A percentile compares a stretch with the other conserved stretches of the same genome.
phyloP scores from a whole-genome alignment of 1,140 invertebrate species.

The Melitaea cinxia region DNA sequence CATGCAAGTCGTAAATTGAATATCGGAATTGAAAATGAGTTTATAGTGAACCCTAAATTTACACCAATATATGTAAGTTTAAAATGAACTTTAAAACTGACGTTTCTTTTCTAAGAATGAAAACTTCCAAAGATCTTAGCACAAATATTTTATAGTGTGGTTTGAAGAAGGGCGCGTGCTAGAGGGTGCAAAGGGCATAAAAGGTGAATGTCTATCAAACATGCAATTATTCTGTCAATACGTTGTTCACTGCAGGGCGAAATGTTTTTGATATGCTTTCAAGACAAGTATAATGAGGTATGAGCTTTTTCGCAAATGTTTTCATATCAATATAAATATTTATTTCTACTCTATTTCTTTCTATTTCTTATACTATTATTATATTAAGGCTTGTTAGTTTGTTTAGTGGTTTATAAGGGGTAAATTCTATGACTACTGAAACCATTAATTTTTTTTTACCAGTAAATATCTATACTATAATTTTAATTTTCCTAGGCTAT shows the following conservation, averaged over 20 bases:
- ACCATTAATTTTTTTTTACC: too few species aligned
- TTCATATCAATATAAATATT: too few species aligned
- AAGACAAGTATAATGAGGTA: neutral
- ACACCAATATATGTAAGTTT: neutral
- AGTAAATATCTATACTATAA: too few species aligned
- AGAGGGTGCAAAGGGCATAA: slow-evolving; percentile 41
- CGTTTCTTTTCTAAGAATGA: slow-evolving; percentile 9
- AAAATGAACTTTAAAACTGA: neutral
- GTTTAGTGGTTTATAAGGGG: too few species aligned
- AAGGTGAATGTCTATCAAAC: slow-evolving; percentile 60
- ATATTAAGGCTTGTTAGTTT: too few species aligned
- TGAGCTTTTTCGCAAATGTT: neutral
- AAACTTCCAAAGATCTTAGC: slow-evolving; percentile 16
- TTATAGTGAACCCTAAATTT: neutral
- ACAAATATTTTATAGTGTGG: slow-evolving; percentile 14
- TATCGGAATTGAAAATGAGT: too few species aligned
- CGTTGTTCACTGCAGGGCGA: slow-evolving; percentile 5
- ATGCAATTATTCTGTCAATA: slow-evolving; percentile 29
- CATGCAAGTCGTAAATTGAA: too few species aligned
- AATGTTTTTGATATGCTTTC: neutral
- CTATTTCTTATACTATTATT: too few species aligned
- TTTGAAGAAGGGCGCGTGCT: slow-evolving; percentile 36
- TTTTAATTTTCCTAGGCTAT: too few species aligned
- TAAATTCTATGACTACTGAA: too few species aligned
- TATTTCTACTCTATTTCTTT: too few species aligned